A percentile compares a stretch with the other conserved stretches of the same genome.
phyloP scores from a whole-genome alignment of 2,113 vertebrate species.

The Odocoileus hemionus region DNA sequence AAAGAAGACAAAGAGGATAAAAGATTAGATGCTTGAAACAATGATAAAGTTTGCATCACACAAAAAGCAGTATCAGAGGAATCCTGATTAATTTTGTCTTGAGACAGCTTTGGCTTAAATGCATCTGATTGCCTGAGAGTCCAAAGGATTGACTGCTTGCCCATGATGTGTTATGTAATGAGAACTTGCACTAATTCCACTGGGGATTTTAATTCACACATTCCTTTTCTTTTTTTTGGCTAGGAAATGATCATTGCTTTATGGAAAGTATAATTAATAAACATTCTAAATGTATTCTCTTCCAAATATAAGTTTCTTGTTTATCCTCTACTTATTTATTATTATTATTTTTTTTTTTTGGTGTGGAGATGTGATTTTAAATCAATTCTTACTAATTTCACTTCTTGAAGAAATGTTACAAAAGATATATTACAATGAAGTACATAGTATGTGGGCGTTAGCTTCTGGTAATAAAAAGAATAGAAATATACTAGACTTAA shows the following conservation, averaged over 20 bases:
- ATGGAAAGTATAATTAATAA: background rate
- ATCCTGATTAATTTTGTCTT: background rate
- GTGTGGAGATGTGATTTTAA: background rate
- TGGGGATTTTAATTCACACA: constrained; percentile 26
- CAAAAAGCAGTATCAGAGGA: background rate
- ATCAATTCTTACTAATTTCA: background rate
- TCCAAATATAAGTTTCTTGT: background rate
- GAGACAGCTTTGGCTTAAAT: constrained; percentile 34
- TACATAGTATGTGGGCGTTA: background rate
- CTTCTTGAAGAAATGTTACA: background rate
- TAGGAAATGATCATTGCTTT: constrained; percentile 5
- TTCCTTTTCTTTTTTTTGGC: background rate
- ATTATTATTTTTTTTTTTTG: background rate
- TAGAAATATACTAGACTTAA: background rate
- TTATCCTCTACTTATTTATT: background rate
- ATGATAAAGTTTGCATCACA: background rate
- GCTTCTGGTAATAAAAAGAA: background rate
- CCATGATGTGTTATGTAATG: background rate
- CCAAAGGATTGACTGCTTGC: background rate
- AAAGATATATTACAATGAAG: background rate
- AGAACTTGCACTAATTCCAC: constrained; percentile 9
- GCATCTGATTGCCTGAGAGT: constrained; percentile 1
- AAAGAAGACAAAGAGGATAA: constrained; percentile 27
- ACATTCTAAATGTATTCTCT: background rate
- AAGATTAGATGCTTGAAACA: background rate